phyloP scores from a whole-genome alignment of 2,113 vertebrate species.

The Elgaria multicarinata region DNA sequence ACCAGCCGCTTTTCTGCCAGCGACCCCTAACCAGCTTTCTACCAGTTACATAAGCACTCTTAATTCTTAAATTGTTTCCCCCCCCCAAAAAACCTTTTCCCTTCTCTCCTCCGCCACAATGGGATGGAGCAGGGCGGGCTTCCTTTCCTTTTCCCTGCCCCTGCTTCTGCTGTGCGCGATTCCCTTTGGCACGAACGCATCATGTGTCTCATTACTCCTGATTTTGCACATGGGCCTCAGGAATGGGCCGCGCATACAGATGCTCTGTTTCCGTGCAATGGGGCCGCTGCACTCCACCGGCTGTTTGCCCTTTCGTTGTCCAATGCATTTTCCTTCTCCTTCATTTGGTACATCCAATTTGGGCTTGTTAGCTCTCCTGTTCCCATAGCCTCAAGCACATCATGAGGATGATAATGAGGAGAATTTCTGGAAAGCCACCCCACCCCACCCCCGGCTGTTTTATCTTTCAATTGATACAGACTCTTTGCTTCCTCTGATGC shows the following conservation, averaged over 20 bases:
- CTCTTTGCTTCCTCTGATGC: background rate
- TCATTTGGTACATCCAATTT: background rate
- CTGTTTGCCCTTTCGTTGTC: background rate
- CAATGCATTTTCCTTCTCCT: background rate
- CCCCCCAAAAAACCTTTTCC: background rate
- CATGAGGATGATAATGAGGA: background rate
- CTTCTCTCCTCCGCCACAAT: background rate
- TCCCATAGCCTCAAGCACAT: background rate
- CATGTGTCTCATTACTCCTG: background rate
- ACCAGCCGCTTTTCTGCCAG: background rate
- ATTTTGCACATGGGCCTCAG: background rate
- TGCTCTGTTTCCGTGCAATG: background rate
- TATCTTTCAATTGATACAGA: background rate
- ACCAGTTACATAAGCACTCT: constrained; percentile 1
- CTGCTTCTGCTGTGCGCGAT: background rate
- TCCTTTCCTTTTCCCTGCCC: background rate
- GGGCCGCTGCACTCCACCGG: background rate
- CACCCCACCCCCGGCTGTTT: background rate
- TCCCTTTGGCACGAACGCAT: background rate
- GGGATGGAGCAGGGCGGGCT: no score
- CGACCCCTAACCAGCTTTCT: background rate
- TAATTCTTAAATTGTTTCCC: background rate
- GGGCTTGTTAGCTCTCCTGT: background rate
- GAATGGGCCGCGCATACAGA: background rate
- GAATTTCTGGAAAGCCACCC: background rate